Evolutionary conservation across 2,888 invertebrate genomes (phyloP).

Genomic region (Leistus spinibarbis): DNA sequence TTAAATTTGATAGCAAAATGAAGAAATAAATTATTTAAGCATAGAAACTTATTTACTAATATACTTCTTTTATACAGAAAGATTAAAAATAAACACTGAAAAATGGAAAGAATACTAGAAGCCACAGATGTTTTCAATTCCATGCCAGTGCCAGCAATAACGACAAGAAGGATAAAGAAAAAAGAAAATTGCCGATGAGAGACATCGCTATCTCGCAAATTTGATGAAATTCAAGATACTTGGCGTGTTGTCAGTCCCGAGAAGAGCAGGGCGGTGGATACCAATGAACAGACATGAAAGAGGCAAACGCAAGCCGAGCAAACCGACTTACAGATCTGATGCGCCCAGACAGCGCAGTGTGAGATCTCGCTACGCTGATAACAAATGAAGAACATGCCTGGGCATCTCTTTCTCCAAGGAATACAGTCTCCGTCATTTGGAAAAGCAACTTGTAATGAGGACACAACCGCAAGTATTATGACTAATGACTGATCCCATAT

Average conservation of each 20-base stretch:
- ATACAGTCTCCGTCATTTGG: background rate
- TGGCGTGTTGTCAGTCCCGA: background rate
- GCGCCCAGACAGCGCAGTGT: background rate
- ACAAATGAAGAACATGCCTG: constrained; percentile 3
- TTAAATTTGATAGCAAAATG: background rate
- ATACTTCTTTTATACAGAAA: background rate
- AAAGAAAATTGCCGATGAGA: background rate
- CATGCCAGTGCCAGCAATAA: background rate
- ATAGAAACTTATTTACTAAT: background rate
- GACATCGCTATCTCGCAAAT: constrained; percentile 7
- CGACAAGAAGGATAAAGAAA: background rate
- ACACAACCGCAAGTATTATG: too few species aligned
- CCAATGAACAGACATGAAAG: background rate
- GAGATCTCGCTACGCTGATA: constrained; percentile 4
- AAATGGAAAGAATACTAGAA: background rate
- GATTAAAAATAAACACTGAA: background rate
- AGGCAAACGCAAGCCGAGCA: background rate
- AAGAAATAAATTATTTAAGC: background rate
- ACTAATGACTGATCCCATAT: too few species aligned
- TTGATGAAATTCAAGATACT: constrained; percentile 13
- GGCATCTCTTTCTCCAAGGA: background rate
- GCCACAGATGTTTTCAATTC: background rate
- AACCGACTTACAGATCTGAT: background rate
- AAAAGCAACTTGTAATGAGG: background rate
- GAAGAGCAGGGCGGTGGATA: background rate